Conservation (phyloP, 2,888 invertebrate genomes). For the Chloroclysta siterata region DNA sequence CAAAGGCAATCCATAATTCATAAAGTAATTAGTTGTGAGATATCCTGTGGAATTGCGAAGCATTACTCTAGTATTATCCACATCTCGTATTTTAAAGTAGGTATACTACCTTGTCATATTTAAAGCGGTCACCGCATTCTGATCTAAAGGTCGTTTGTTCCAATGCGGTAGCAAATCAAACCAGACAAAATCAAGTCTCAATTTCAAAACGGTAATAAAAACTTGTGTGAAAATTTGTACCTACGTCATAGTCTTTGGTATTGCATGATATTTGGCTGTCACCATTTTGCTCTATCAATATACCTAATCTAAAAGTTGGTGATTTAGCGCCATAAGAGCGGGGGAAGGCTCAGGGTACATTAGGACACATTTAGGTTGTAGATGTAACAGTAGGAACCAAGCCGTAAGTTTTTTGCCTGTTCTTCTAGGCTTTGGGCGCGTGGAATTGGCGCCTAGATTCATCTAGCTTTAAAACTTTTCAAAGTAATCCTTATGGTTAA, state of each 20-base stretch:
- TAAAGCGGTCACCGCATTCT: slow-evolving; percentile 14
- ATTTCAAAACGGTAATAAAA: slow-evolving; percentile 5
- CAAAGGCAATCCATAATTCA: slow-evolving; percentile 32
- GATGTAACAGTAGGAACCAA: too few species aligned
- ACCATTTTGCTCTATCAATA: too few species aligned
- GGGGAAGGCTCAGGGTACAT: too few species aligned
- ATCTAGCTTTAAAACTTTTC: too few species aligned
- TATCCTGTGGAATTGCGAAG: slow-evolving; percentile 29
- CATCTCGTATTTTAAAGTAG: slow-evolving; percentile 8
- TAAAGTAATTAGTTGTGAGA: slow-evolving; percentile 32
- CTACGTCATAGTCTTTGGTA: neutral
- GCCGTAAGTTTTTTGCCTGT: too few species aligned
- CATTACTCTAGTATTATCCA: slow-evolving; percentile 34
- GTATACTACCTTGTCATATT: slow-evolving; percentile 10
- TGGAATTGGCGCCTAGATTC: too few species aligned
- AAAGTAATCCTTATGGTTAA: too few species aligned
- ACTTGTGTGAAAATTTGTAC: slow-evolving; percentile 1
- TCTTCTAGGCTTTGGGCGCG: too few species aligned
- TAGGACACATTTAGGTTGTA: too few species aligned
- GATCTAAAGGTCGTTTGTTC: slow-evolving; percentile 4
- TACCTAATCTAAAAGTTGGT: too few species aligned
- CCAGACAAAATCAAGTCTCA: neutral
- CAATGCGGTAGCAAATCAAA: neutral
- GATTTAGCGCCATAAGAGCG: too few species aligned
- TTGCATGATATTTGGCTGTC: too few species aligned